Conservation (phyloP, 2,888 invertebrate species). For the Cataglyphis livida region DNA sequence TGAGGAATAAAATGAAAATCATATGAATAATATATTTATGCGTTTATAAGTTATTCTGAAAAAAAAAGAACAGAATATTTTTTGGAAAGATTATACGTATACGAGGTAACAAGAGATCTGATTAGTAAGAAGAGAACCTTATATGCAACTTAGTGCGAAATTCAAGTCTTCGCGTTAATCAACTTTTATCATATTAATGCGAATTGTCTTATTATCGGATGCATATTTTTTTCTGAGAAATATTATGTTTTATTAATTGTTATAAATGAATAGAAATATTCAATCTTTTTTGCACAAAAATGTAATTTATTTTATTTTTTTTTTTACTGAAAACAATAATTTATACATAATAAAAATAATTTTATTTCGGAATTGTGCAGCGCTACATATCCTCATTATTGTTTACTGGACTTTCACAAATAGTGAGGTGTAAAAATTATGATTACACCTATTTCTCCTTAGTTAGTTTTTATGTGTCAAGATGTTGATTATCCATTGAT, state of each 20-base stretch:
- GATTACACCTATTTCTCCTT: not conserved
- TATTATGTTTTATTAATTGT: not conserved
- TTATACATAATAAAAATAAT: not conserved
- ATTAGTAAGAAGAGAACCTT: not conserved
- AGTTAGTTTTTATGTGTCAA: not conserved
- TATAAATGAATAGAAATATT: not conserved
- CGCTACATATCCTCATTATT: not conserved
- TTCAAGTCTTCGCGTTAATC: not conserved
- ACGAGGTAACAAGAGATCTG: not conserved
- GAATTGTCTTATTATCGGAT: not conserved
- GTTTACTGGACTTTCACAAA: not conserved
- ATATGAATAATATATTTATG: not conserved
- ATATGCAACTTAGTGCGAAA: not conserved
- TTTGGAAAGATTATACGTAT: not conserved
- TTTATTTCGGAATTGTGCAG: not conserved
- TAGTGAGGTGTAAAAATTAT: not conserved
- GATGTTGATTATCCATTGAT: conserved; percentile 9
- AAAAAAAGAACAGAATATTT: not conserved
- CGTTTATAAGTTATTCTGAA: not conserved
- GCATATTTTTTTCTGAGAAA: not conserved
- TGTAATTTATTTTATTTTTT: not conserved
- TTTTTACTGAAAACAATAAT: not conserved
- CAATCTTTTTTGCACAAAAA: not conserved
- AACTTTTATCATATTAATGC: not conserved
- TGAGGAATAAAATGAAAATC: no score